Percentiles rank a stretch among this genome's conserved stretches.
Conservation (phyloP, 2,888 invertebrate genomes). For the Rutpela maculata region DNA sequence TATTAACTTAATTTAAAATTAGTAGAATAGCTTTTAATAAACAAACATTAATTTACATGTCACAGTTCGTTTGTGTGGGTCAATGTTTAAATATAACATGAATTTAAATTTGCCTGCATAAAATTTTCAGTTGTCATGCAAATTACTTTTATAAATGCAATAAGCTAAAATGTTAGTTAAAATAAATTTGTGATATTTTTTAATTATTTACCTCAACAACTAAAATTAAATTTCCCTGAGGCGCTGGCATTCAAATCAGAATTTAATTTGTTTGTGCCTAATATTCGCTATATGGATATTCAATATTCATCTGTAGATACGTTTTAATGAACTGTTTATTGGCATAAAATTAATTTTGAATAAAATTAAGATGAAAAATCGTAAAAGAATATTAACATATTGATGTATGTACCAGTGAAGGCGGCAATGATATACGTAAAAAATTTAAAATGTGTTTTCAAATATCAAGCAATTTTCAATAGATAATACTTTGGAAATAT, state of each 20-base stretch:
- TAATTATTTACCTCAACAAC: not conserved
- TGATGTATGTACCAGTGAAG: no score
- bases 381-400: no score
- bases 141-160: not conserved
- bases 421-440: no score
- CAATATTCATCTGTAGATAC: not conserved
- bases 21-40: not conserved
- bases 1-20: not conserved
- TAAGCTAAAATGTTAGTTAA: not conserved
- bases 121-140: not conserved
- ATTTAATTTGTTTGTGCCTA: not conserved
- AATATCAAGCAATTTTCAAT: no score
- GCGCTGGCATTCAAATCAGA: not conserved
- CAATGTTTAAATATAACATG: not conserved
- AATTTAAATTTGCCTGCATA: not conserved
- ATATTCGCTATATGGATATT: not conserved
- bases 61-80: not conserved
- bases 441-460: no score
- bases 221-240: not conserved
- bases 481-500: no score
- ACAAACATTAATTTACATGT: not conserved
- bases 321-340: not conserved
- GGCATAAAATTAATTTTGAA: not conserved
- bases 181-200: not conserved
- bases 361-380: not conserved